These are phyloP conservation scores for Garrulus glandarius DNA, from an alignment of 2,797 vertebrate species.

Conservation along the genomic window DNA sequence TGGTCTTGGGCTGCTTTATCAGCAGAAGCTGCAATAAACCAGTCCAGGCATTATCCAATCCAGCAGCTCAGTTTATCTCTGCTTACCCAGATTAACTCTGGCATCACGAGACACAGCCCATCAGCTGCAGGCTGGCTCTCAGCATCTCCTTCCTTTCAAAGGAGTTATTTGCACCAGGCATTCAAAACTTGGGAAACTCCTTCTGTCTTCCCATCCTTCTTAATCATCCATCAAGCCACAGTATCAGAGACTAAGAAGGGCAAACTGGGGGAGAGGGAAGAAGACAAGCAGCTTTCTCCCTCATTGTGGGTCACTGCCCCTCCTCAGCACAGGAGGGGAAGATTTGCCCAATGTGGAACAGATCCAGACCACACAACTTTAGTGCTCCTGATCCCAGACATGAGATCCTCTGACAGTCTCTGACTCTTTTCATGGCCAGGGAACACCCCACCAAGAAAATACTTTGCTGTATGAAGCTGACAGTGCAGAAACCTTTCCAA, in stretches of 20 bases:
- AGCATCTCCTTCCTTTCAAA: neutral
- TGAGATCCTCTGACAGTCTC: neutral
- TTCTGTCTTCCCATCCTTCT: neutral
- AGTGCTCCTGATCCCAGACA: neutral
- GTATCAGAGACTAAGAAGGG: neutral
- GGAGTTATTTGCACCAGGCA: neutral
- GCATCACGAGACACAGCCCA: neutral
- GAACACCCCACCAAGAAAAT: neutral
- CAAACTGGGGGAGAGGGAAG: neutral
- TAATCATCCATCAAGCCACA: neutral
- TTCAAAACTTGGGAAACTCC: slow-evolving; percentile 5
- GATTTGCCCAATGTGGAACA: neutral
- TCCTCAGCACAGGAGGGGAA: neutral
- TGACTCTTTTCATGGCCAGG: neutral
- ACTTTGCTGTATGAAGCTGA: neutral
- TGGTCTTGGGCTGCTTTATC: neutral
- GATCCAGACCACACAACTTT: neutral
- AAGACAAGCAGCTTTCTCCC: neutral
- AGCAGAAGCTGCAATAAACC: neutral
- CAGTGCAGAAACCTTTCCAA: neutral
- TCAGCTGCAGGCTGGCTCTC: neutral
- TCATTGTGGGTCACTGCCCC: neutral
- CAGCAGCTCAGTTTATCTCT: slow-evolving; percentile 30
- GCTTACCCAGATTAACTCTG: slow-evolving; percentile 18
- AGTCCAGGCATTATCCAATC: neutral